Conservation (phyloP, 2,113 vertebrate genomes). For the Syrmaticus mikado region DNA sequence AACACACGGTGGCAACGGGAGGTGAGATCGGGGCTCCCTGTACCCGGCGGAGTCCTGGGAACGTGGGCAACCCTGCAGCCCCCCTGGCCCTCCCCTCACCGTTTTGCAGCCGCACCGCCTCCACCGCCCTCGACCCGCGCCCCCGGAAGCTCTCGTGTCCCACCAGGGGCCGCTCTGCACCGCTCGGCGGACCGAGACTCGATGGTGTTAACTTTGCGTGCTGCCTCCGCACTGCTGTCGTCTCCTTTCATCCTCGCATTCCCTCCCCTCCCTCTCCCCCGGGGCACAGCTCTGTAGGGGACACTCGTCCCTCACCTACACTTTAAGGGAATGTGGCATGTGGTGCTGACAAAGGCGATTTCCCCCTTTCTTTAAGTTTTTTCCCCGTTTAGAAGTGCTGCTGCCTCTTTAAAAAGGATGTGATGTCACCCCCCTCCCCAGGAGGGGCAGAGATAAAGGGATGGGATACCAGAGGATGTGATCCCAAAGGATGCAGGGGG, state of each 20-base stretch:
- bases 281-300: neutral
- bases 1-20: no score
- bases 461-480: neutral
- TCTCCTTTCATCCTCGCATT: rapidly evolving
- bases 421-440: no score
- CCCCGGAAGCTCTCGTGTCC: neutral
- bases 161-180: neutral
- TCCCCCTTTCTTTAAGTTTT: neutral
- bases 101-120: neutral
- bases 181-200: neutral
- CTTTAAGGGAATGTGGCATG: neutral
- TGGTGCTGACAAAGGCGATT: neutral
- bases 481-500: neutral
- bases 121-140: neutral
- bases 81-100: neutral
- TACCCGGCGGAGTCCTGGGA: no score
- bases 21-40: no score
- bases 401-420: neutral
- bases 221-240: neutral
- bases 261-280: neutral
- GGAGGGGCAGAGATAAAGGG: neutral
- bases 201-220: neutral
- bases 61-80: no score
- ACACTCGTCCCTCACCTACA: neutral
- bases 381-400: neutral